Evolutionary conservation across 2,113 vertebrate genomes (phyloP), one percentile per base, ranked within the genome.

Genomic region (Macrotis lagotis): DNA sequence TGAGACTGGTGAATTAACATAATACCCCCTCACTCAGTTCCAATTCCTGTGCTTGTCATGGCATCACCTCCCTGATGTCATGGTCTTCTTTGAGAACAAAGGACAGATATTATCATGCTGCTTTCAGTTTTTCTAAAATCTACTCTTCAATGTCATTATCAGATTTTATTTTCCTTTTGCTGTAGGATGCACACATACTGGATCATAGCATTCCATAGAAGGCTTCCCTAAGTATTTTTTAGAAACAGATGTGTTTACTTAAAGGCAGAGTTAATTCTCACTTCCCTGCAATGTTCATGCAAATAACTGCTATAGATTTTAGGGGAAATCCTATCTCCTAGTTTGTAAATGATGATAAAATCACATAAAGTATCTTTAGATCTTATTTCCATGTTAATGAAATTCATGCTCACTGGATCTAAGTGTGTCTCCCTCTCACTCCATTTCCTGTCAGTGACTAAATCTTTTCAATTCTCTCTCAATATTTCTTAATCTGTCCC

Each of bases 321-420:
- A 96, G 94, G 51, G 92, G 53, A 92, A 96, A 94, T 88, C 48
- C 8, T 94, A 44, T 95, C 91, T 19, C 83, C 91, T 92, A 94
- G 92, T 14, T 92, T 59, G 5, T 8, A 51, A 91, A 47, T 26
- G 24, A 24, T 48, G 8, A 10, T 95, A 91, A 89, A 90, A 83
- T 16, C 0, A 92, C 94, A 31, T 9, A 90, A 89, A 95, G 48
- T 51, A 14, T 74, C 50, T 59, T 31, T 49, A 49, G 44, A 44
- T 83, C 66, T 91, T 91, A 66, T 25, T 83, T 31, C 47, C 66
- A 83, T 44, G 37, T 83, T 83, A 44, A 47, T 89, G 92, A 48
- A 44, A 24, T 52, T 94, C 83, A 52, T 90, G 88, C 50, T 51
- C 92, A 37, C 47, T 59, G 16, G 47, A 91, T 88, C 89, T 48